Conservation (phyloP, 2,888 invertebrate genomes). For the Torymus aiolomorphi region DNA sequence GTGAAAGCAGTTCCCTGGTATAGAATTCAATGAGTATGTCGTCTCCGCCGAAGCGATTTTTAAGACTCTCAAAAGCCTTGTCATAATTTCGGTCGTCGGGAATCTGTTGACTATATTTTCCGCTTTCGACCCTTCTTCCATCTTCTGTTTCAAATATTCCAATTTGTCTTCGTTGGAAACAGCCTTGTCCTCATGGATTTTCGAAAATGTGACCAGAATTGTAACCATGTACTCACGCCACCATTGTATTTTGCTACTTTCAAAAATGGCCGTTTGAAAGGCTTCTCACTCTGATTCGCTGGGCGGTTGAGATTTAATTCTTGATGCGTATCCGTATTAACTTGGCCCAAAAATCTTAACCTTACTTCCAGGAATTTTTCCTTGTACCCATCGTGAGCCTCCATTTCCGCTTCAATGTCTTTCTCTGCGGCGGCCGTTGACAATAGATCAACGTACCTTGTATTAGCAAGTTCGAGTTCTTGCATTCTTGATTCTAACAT, state of each 20-base stretch:
- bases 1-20: neutral
- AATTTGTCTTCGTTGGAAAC: conserved; percentile 61
- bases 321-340: no score
- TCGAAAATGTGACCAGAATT: conserved; percentile 64
- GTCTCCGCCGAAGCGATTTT: neutral
- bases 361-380: conserved; percentile 26
- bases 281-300: no score
- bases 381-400: conserved; percentile 51
- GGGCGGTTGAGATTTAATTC: no score
- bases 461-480: conserved; percentile 49
- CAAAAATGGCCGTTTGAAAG: conserved; percentile 56
- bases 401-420: neutral
- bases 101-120: no score
- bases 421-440: conserved; percentile 4
- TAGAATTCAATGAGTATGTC: neutral
- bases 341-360: neutral
- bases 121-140: conserved; percentile 57
- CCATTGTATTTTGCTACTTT: conserved; percentile 62
- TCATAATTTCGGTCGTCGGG: no score
- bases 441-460: conserved; percentile 42
- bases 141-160: conserved; percentile 60
- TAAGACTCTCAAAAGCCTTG: neutral
- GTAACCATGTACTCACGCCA: conserved; percentile 59
- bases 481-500: conserved; percentile 49
- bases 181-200: conserved; percentile 61